Evolutionary conservation across 2,888 invertebrate species (phyloP), one percentile per base, ranked within the genome.

Genomic region (Tethea ocularis): DNA sequence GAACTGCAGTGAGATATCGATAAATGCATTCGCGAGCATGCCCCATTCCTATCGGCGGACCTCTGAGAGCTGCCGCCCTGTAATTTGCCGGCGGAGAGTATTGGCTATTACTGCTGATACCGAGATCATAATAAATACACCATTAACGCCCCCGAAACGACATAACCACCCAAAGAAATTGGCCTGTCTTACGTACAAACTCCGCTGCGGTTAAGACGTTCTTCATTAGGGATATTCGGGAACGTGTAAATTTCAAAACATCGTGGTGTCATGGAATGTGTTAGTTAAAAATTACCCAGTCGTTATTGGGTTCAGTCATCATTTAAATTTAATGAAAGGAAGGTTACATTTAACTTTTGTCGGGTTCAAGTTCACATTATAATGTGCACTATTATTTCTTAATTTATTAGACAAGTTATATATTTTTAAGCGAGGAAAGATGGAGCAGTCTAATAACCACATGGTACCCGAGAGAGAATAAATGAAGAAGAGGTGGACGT

Each of bases 121-220:
- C 89, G 86, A 88, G 91, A 93, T 92, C 92, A 92, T 93, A 92
- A 93, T 93, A 93, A 92, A 92, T 92, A 92, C 91, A 85, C 93
- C 89, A 92, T 92, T 91, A 92, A 91, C 93, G 91, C 91, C 92
- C 89, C 90, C 91, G 89, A 91, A 91, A 90, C 86, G 88, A 84
- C 88, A 84, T 84, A 87, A 86, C 83, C 82, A 80, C 82, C 82
- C 75, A 72, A 74, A 63, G 64, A 61, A 66, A 69, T 69, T 62
- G 63, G 59, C 64, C 51, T 56, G 59, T 38, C 62, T 55, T 59
- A 63, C 60, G 54, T 61, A 57, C 60, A 52, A 61, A 52, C 38
- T 58, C 56, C 64, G 58, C 64, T 69, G 46, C 46, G 46, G 46
- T 46, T 75, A 71, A 68, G 69, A 64, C 72, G 61, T 68, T 72